These are phyloP conservation scores for Crocallis elinguaria DNA, from an alignment of 2,888 invertebrate species.

Conservation along the genomic window DNA sequence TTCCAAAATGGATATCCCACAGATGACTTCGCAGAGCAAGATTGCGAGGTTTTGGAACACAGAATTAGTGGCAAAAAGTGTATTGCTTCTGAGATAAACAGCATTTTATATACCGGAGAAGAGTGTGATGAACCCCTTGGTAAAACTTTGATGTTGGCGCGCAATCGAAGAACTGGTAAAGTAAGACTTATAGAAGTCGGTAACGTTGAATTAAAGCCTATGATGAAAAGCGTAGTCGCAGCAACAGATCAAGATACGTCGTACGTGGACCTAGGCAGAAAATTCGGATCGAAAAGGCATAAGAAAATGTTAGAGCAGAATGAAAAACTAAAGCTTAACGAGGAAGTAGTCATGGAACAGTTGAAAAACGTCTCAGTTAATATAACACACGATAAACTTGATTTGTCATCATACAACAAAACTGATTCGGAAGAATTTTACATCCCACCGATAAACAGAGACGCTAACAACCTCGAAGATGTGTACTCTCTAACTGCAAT, in stretches of 20 bases:
- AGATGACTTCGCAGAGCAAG: constrained; percentile 49
- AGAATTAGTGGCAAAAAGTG: constrained; percentile 48
- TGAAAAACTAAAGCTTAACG: constrained; percentile 84
- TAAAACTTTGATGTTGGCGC: constrained; percentile 60
- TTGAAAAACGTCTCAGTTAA: constrained; percentile 81
- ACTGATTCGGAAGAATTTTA: constrained; percentile 72
- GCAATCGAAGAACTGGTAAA: constrained; percentile 67
- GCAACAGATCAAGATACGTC: constrained; percentile 54
- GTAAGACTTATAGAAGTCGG: constrained; percentile 63
- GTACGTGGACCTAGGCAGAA: constrained; percentile 79
- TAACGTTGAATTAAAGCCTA: constrained; percentile 60
- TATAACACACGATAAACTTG: constrained; percentile 59
- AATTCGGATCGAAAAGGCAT: constrained; percentile 87
- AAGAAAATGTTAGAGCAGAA: constrained; percentile 85
- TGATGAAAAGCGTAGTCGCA: constrained; percentile 46
- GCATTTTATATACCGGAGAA: constrained; percentile 63
- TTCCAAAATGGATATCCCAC: constrained; percentile 73
- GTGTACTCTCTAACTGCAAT: constrained; percentile 78
- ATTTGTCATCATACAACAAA: constrained; percentile 61
- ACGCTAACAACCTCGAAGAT: constrained; percentile 68
- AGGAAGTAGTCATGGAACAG: constrained; percentile 83
- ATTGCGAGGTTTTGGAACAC: constrained; percentile 54
- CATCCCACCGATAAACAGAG: constrained; percentile 78
- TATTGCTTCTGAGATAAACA: constrained; percentile 51
- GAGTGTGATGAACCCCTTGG: constrained; percentile 58